Evolutionary conservation across 2,888 invertebrate genomes (phyloP), one percentile per base, ranked within the genome.

Genomic region (Ectemnius continuus): DNA sequence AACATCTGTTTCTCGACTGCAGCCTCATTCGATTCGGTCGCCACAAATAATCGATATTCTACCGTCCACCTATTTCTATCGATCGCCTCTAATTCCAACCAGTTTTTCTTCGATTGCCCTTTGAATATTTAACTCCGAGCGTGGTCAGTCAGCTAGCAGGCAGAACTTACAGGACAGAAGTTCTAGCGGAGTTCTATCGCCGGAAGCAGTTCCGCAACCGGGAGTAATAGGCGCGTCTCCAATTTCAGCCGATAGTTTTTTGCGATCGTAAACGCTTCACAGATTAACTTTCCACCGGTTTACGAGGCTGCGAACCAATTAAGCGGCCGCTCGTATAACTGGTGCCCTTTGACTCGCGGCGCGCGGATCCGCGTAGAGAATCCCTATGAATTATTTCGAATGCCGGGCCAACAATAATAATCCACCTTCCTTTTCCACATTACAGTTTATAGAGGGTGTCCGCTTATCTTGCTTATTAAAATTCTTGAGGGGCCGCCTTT

Each of bases 161-260:
- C 2, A 36, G 36, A 36, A 36, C 6, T 36, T 36, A 1, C 11
- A 36, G 8, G 6, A 36, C 4, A 36, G 36, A 4, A 36, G 36
- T 36, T 11, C 8, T 36, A 36, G 5, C 36, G 36, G 1, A 36
- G 36, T 36, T 11, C 8, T 36, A 36, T 36, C 36, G 36, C 36
- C 36, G 36, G 36, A 36, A 36, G 36, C 36, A 36, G 74, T 62
- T 73, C 61, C 52, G 16, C 52, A 52, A 14, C 56, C 62, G 68
- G 68, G 46, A 65, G 76, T 83, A 84, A 84, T 86, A 87, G 82
- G 79, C 75, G 76, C 86, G 84, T 88, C 89, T 89, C 89, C 85
- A 89, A 88, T 90, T 90, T 90, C 90, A 83, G 79, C 86, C 86
- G 88, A 88, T 88, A 87, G 87, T 88, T 90, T 90, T 89, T 88